A percentile compares a stretch with the other conserved stretches of the same genome.
Evolutionary conservation across 1,140 invertebrate species (phyloP).

Genomic region (Pteromalus puparum): DNA sequence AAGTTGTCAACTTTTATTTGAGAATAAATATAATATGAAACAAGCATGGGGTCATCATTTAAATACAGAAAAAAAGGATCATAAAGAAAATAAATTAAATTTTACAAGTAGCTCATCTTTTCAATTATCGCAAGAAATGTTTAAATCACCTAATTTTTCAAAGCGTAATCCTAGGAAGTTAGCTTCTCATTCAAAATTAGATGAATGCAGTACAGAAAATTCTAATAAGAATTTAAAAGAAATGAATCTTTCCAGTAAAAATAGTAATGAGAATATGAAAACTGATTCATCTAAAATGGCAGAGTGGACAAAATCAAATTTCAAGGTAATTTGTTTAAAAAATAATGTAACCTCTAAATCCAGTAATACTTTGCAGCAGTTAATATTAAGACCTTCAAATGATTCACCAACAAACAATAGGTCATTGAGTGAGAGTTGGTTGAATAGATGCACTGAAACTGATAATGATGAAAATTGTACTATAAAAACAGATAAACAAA

Average conservation of each 20-base stretch:
- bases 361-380: slow-evolving; percentile 70
- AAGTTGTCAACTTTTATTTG: not conserved
- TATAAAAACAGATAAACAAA: not conserved
- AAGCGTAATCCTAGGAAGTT: slow-evolving; percentile 87
- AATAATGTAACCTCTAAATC: slow-evolving; percentile 55
- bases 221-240: slow-evolving; percentile 44
- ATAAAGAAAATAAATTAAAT: slow-evolving; percentile 52
- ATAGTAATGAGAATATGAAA: not conserved
- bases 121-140: slow-evolving; percentile 82
- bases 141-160: slow-evolving; percentile 80
- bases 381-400: slow-evolving; percentile 55
- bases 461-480: slow-evolving; percentile 49
- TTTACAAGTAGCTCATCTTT: slow-evolving; percentile 65
- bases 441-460: slow-evolving; percentile 72
- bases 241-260: not conserved
- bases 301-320: not conserved
- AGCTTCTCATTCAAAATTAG: slow-evolving; percentile 65
- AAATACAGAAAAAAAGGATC: slow-evolving; percentile 68
- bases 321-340: not conserved
- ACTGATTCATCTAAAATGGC: not conserved
- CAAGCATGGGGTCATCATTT: slow-evolving; percentile 78
- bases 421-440: slow-evolving; percentile 76
- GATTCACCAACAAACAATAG: slow-evolving; percentile 56
- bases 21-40: slow-evolving; percentile 62
- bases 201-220: slow-evolving; percentile 56